These are phyloP conservation scores for Pyrochroa serraticornis DNA, from an alignment of 2,888 invertebrate species.

Conservation along the genomic window DNA sequence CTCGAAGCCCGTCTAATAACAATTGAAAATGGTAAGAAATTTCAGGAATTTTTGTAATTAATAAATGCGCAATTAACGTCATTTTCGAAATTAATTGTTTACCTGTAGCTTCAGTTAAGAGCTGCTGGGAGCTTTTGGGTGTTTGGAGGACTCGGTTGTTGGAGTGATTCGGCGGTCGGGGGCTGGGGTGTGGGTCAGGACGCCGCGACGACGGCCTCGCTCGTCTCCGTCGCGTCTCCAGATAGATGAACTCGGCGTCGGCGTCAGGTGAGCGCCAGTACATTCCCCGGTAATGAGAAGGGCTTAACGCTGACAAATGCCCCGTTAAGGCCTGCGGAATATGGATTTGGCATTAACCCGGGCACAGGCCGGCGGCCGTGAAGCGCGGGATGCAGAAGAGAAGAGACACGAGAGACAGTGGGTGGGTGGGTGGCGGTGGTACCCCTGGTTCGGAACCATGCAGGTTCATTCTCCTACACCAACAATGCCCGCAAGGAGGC, in stretches of 20 bases:
- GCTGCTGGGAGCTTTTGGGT: too few relatives aligned
- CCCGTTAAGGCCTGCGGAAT: constrained; percentile 40
- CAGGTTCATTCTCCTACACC: constrained; percentile 54
- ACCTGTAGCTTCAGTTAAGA: too few relatives aligned
- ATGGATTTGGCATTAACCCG: constrained; percentile 46
- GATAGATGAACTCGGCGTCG: background rate
- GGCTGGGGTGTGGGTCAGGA: background rate
- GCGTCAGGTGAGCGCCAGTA: too few relatives aligned
- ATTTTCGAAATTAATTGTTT: too few relatives aligned
- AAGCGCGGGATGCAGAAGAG: constrained; percentile 13
- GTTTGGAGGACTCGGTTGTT: background rate
- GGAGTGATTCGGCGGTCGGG: background rate
- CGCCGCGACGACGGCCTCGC: background rate
- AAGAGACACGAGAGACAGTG: constrained; percentile 29
- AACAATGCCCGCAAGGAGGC: constrained; percentile 48
- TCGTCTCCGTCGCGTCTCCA: background rate
- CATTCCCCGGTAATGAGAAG: background rate
- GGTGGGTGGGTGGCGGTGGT: constrained; percentile 47
- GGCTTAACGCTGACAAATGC: constrained; percentile 42
- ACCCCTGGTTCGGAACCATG: constrained; percentile 54
- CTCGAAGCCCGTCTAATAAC: background rate
- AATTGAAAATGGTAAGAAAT: background rate
- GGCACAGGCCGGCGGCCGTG: constrained; percentile 21
- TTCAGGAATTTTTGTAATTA: too few relatives aligned
- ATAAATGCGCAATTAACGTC: too few relatives aligned